phyloP scores from a whole-genome alignment of 2,888 invertebrate genomes.

The Lepidochitona cinerea region DNA sequence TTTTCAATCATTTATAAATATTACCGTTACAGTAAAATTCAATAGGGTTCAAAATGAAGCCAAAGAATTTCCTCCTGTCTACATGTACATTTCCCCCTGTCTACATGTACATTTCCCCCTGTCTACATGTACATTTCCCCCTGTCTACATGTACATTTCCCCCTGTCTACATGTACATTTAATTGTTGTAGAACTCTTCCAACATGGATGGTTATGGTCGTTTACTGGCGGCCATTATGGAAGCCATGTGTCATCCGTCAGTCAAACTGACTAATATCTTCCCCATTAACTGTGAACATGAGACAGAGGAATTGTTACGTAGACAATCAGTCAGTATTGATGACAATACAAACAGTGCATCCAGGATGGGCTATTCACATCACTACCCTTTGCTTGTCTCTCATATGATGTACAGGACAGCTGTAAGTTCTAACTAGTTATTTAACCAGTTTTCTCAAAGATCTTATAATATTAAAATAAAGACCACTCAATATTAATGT shows the following conservation, averaged over 20 bases:
- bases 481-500: no score
- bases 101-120: not conserved
- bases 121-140: not conserved
- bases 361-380: conserved; percentile 77
- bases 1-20: no score
- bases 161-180: conserved; percentile 2
- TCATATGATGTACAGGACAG: conserved; percentile 82
- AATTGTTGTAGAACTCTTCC: no score
- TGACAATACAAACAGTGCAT: conserved; percentile 71
- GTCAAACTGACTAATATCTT: conserved; percentile 83
- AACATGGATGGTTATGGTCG: conserved; percentile 73
- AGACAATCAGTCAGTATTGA: conserved; percentile 61
- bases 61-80: not conserved
- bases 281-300: conserved; percentile 77
- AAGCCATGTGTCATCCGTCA: conserved; percentile 86
- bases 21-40: no score
- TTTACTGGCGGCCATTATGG: conserved; percentile 84
- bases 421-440: no score
- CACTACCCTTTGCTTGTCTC: conserved; percentile 84
- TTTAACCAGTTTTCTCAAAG: no score
- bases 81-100: not conserved
- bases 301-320: conserved; percentile 64
- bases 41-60: no score
- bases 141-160: not conserved
- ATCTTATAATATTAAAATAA: no score